Evolutionary conservation across 2,797 vertebrate species (phyloP).

Genomic region (Melanitta fusca): DNA sequence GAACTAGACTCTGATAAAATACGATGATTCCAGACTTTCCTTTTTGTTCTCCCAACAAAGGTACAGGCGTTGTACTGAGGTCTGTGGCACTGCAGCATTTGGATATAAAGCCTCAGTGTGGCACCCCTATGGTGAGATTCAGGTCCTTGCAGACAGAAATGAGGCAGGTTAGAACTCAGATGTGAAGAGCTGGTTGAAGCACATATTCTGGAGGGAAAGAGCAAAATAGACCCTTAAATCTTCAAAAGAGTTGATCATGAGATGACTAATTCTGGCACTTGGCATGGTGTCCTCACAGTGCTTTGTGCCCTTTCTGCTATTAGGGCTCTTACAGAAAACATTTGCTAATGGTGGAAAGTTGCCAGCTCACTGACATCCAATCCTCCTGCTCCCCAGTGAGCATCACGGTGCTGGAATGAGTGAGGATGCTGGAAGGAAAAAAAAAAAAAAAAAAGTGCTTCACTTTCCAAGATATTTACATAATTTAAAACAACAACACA

Average conservation of each 20-base stretch:
- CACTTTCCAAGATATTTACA: conserved; percentile 16
- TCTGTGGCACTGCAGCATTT: neutral
- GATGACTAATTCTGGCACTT: conserved; percentile 66
- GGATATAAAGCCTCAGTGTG: neutral
- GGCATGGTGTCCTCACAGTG: conserved; percentile 3
- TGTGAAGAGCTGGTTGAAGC: conserved; percentile 14
- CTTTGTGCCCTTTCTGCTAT: conserved; percentile 45
- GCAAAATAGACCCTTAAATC: conserved; percentile 65
- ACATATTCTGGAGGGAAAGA: conserved; percentile 15
- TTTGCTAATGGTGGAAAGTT: conserved; percentile 69
- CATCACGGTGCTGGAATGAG: conserved; percentile 40
- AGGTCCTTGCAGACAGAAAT: neutral
- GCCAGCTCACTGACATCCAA: conserved; percentile 68
- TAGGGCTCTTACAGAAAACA: conserved; percentile 65
- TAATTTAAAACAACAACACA: neutral
- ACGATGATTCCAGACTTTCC: neutral
- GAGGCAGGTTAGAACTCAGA: conserved; percentile 24
- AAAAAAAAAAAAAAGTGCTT: neutral
- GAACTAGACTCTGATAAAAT: neutral
- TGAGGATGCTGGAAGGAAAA: neutral
- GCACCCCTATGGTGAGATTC: fast-evolving
- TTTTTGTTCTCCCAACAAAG: neutral
- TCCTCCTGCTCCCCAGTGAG: conserved; percentile 59
- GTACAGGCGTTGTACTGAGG: neutral
- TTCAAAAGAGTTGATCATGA: conserved; percentile 59